Conservation (phyloP, 2,113 vertebrate species). For the Gnathonemus echidnorhynchus region DNA sequence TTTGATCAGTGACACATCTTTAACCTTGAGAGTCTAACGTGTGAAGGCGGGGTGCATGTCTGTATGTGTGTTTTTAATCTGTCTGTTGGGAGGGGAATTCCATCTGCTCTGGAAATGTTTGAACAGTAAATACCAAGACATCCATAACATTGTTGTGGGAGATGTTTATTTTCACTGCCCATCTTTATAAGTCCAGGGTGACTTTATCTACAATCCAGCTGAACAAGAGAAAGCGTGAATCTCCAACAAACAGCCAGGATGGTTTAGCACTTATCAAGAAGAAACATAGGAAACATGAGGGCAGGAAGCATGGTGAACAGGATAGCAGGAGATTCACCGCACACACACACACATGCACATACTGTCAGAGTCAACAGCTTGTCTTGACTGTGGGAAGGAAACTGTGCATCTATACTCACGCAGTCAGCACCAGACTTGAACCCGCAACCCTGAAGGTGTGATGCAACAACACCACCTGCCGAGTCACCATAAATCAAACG, state of each 20-base stretch:
- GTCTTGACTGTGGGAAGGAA: background rate
- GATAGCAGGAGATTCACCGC: background rate
- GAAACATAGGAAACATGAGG: background rate
- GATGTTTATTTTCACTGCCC: background rate
- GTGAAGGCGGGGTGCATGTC: background rate
- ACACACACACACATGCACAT: background rate
- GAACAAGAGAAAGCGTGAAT: background rate
- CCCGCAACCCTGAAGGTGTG: background rate
- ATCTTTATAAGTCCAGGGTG: background rate
- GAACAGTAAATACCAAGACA: conserved; percentile 9
- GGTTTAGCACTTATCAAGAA: background rate
- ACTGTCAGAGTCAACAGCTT: background rate
- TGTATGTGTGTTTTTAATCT: background rate
- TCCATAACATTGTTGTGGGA: background rate
- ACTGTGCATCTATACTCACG: background rate
- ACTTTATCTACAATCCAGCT: background rate
- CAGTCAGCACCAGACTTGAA: background rate
- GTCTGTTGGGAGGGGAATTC: background rate
- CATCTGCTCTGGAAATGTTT: background rate
- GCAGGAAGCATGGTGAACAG: background rate
- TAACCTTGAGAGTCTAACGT: background rate
- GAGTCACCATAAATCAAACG: background rate
- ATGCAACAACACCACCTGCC: background rate
- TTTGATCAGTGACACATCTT: background rate
- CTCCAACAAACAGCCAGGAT: background rate